These are phyloP conservation scores for Anseranas semipalmata DNA, from an alignment of 2,113 vertebrate species.

Conservation along the genomic window DNA sequence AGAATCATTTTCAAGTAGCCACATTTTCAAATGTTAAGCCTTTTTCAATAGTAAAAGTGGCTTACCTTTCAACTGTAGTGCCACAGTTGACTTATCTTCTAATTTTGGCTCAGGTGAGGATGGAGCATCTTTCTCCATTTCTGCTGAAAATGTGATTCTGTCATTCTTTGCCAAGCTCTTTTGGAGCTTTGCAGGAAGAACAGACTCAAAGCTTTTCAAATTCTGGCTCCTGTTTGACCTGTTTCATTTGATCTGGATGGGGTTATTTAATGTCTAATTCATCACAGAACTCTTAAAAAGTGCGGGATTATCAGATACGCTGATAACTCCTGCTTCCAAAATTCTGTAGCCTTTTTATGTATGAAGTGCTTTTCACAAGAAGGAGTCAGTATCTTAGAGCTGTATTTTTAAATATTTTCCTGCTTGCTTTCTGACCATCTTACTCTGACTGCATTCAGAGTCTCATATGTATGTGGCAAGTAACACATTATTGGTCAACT, in stretches of 20 bases:
- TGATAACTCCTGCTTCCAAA: neutral
- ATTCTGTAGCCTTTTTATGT: neutral
- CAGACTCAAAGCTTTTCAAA: neutral
- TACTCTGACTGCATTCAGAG: neutral
- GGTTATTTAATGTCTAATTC: neutral
- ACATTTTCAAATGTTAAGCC: neutral
- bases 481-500: neutral
- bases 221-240: neutral
- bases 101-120: neutral
- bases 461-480: neutral
- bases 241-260: neutral
- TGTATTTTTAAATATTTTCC: neutral
- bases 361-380: neutral
- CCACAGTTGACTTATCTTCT: neutral
- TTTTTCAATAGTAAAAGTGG: neutral
- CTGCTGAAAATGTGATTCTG: neutral
- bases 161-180: neutral
- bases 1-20: neutral
- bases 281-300: neutral
- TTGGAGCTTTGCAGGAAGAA: neutral
- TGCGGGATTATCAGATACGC: neutral
- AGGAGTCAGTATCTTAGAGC: neutral
- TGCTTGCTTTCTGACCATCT: neutral
- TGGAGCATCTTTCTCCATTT: neutral
- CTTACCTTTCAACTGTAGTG: neutral